phyloP scores from a whole-genome alignment of 2,113 vertebrate genomes.

The Pontoporia blainvillei region DNA sequence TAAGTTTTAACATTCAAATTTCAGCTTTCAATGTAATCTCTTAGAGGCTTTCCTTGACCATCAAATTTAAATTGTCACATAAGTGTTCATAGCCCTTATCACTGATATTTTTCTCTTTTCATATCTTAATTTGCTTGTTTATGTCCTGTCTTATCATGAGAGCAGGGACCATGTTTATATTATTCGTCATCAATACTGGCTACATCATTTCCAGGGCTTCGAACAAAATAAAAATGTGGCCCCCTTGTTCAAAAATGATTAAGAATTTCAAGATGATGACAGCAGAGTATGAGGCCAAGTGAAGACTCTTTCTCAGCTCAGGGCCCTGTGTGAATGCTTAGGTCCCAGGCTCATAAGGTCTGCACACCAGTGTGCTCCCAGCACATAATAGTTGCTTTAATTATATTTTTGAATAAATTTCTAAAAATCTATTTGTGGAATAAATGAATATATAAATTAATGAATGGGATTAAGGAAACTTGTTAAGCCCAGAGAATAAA shows the following conservation, averaged over 20 bases:
- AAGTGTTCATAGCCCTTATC: not conserved
- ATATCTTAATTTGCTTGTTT: not conserved
- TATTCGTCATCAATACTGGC: not conserved
- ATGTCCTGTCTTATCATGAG: not conserved
- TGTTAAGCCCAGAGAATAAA: not conserved
- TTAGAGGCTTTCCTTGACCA: not conserved
- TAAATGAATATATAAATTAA: not conserved
- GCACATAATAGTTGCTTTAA: not conserved
- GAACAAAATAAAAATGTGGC: not conserved
- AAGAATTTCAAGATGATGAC: not conserved
- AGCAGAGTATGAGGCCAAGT: not conserved
- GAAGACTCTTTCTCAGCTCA: not conserved
- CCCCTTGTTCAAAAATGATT: not conserved
- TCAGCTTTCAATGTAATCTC: not conserved
- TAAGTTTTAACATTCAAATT: not conserved
- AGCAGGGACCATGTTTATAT: not conserved
- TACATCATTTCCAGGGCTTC: not conserved
- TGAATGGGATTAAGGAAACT: not conserved
- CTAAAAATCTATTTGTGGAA: not conserved
- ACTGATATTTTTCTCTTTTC: not conserved
- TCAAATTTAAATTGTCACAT: not conserved
- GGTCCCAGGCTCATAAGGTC: fast-evolving
- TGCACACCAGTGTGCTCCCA: not conserved
- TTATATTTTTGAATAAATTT: not conserved
- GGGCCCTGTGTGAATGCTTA: not conserved